Evolutionary conservation across 2,888 invertebrate species (phyloP).

Genomic region (Agrochola lota): DNA sequence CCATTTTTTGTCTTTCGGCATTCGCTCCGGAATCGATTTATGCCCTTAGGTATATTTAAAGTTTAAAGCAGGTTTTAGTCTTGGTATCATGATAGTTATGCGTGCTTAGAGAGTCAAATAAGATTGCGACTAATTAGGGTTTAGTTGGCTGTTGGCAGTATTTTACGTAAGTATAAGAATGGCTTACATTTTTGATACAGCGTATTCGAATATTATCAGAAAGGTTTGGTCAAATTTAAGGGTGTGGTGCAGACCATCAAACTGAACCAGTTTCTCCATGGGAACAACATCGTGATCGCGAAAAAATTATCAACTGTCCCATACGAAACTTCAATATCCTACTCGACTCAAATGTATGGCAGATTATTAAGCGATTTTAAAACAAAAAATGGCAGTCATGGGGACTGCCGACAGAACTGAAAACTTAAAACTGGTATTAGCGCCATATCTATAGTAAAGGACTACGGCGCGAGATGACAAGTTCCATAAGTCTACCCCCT

Average conservation of each 20-base stretch:
- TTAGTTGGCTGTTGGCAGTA: constrained; percentile 23
- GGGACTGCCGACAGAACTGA: too few relatives aligned
- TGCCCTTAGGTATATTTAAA: constrained; percentile 64
- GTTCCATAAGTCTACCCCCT: too few relatives aligned
- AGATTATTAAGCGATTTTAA: neutral
- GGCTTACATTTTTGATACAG: neutral
- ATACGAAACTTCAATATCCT: neutral
- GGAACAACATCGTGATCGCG: neutral
- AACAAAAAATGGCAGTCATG: too few relatives aligned
- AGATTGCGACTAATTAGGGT: constrained; percentile 54
- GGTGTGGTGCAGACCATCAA: neutral
- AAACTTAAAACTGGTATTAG: too few relatives aligned
- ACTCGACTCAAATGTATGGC: too few relatives aligned
- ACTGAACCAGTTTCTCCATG: neutral
- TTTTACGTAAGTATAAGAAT: constrained; percentile 10
- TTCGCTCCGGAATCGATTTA: constrained; percentile 58
- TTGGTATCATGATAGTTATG: constrained; percentile 52
- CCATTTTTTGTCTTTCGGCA: constrained; percentile 56
- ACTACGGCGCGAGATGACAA: too few relatives aligned
- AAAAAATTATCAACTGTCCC: neutral
- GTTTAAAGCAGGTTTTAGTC: constrained; percentile 57
- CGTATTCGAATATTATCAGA: neutral
- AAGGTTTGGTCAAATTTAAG: neutral
- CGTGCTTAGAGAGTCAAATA: constrained; percentile 57
- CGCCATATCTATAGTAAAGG: too few relatives aligned